Evolutionary conservation across 2,888 invertebrate species (phyloP), one percentile per base, ranked within the genome.

Genomic region (Podabrus alpinus): DNA sequence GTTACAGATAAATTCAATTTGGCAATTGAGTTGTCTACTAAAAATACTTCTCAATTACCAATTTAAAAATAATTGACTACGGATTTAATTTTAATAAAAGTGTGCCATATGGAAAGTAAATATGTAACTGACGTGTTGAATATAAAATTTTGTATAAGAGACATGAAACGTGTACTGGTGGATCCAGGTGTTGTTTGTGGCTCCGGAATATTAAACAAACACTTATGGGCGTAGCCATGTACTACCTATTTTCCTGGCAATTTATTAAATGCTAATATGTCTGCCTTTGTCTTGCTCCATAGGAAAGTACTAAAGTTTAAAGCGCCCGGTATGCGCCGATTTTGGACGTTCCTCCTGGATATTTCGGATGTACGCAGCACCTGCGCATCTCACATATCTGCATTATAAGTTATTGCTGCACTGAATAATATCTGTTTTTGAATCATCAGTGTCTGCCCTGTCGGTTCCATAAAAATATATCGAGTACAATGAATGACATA

Each of bases 121-220:
- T 45, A 45, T 45, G 45, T 45, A 45, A 68, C 71, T 62, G 69
- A 64, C 64, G 66, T 69, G 68, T 68, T 69, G 73, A 73, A 73
- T 73, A 73, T 73, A 69, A 73, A 73, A 69, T 73, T 66, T 73
- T 60, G 68, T 68, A 29, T 61, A 29, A 29, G 69, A 73, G 25
- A 29, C 61, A 45, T 59, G 62, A 15, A 16, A 29, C 68, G 68
- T 60, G 66, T 64, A 17, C 25, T 68, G 66, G 72, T 71, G 80
- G 80, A 79, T 80, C 78, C 83, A 83, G 83, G 83, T 83, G 83
- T 80, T 81, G 81, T 80, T 80, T 80, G 81, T 78, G 81, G 82
- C 77, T 77, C 76, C 76, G 75, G 80, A 81, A 82, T 83, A 82
- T 83, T 83, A 83, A 82, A 80, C 82, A 83, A 83, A 83, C 81